Conservation (phyloP, 2,888 invertebrate genomes). For the Plebejus anna region DNA sequence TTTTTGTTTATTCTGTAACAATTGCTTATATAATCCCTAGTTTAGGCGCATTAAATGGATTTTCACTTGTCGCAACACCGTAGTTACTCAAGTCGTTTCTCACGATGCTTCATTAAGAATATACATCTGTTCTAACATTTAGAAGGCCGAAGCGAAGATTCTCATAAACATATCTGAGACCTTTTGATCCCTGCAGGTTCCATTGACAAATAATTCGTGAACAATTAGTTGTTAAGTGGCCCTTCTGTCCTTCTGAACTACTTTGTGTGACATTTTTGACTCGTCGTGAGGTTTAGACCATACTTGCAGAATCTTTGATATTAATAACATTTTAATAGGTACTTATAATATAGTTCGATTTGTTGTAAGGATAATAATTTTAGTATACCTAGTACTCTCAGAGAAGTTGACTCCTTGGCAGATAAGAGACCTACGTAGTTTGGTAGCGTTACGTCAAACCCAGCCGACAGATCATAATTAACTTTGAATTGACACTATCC, state of each 20-base stretch:
- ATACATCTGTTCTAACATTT: constrained; percentile 30
- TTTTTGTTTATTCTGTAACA: not conserved
- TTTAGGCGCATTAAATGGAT: not conserved
- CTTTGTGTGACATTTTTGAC: too few relatives aligned
- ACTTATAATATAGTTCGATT: too few relatives aligned
- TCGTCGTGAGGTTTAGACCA: too few relatives aligned
- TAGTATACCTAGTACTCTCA: too few relatives aligned
- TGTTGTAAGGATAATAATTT: too few relatives aligned
- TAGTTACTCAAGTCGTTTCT: constrained; percentile 37
- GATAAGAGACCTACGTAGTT: too few relatives aligned
- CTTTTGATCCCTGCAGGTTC: not conserved
- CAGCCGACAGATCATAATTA: too few relatives aligned
- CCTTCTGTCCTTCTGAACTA: not conserved
- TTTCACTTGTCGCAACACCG: constrained; percentile 31
- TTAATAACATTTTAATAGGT: too few relatives aligned
- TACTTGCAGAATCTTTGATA: too few relatives aligned
- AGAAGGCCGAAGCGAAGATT: constrained; percentile 17
- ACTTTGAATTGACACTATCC: too few relatives aligned
- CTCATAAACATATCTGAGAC: constrained; percentile 12
- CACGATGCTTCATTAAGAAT: constrained; percentile 37
- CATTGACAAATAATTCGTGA: not conserved
- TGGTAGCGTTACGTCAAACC: too few relatives aligned
- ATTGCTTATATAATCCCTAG: not conserved
- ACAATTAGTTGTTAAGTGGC: not conserved
- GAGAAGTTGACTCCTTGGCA: too few relatives aligned